Evolutionary conservation across 2,797 vertebrate species (phyloP), one percentile per base, ranked within the genome.

Genomic region (Lophius americanus): DNA sequence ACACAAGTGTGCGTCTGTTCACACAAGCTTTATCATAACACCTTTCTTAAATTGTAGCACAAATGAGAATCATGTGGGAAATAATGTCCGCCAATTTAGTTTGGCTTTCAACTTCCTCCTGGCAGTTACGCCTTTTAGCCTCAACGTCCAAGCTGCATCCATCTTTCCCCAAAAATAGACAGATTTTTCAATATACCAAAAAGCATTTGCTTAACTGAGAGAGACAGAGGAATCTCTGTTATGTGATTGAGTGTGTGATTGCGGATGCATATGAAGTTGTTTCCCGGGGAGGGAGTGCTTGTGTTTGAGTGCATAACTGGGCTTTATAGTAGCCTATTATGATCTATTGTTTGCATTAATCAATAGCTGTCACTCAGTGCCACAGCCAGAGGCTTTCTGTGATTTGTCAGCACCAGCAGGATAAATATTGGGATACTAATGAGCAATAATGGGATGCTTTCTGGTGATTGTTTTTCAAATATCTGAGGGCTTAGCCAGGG

Each of bases 301-400:
- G 6, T 70, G 64, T 81, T 77, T 58, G 71, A 80, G 73, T 69
- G 70, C 60, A 69, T 52, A 56, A 66, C 68, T 71, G 82, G 81
- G 85, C 75, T 78, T 85, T 69, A 62, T 64, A 74, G 73, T 60
- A 76, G 72, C 69, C 85, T 82, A 88, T 90, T 86, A 90, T 86
- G 75, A 86, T 79, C 84, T 81, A 78, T 85, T 90, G 86, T 90
- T 88, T 74, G 76, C 73, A 81, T 82, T 83, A 81, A 87, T 90
- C 85, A 91, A 90, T 89, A 85, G 75, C 60, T 90, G 88, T 88
- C 88, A 91, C 80, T 91, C 82, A 82, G 72, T 49, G 66, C 63
- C 70, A 47, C 70, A 54, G 74, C 70, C 83, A 82, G 89, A 86
- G 79, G 78, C 75, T 88, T 87, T 85, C 90, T 83, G 67, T 86